These are phyloP conservation scores for Zoroaster sp. DNA, from an alignment of 53 echinoderm and acorn worm species.

Conservation along the genomic window DNA sequence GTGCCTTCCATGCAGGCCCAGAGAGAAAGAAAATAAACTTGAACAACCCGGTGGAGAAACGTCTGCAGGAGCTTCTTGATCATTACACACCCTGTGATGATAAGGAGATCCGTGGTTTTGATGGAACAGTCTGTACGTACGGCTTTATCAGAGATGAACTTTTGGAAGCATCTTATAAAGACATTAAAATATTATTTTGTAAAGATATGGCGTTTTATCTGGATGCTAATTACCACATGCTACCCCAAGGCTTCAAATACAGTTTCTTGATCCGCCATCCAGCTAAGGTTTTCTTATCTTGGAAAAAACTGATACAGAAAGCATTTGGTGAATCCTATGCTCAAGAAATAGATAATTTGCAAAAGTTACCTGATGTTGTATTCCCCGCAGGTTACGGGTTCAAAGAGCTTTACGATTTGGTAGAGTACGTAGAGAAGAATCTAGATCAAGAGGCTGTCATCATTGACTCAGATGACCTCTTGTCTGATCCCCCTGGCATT, in stretches of 20 bases:
- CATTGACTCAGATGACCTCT: slow-evolving; percentile 5
- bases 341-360: neutral
- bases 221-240: neutral
- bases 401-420: slow-evolving; percentile 25
- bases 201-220: slow-evolving; percentile 36
- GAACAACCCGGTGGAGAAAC: no score
- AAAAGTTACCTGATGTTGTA: neutral
- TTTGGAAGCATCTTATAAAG: slow-evolving; percentile 17
- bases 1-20: no score
- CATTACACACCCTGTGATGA: no score
- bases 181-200: slow-evolving; percentile 6
- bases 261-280: slow-evolving; percentile 42
- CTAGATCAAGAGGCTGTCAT: neutral
- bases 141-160: no score
- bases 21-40: no score
- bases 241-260: slow-evolving; percentile 16
- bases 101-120: no score
- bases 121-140: no score
- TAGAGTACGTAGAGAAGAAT: slow-evolving; percentile 13
- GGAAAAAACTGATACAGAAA: neutral
- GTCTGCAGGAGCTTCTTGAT: no score
- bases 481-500: neutral
- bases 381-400: slow-evolving; percentile 8
- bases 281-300: slow-evolving; percentile 17
- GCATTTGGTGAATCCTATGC: neutral